These are phyloP conservation scores for Callipepla californica DNA, from an alignment of 2,113 vertebrate species.

Conservation along the genomic window DNA sequence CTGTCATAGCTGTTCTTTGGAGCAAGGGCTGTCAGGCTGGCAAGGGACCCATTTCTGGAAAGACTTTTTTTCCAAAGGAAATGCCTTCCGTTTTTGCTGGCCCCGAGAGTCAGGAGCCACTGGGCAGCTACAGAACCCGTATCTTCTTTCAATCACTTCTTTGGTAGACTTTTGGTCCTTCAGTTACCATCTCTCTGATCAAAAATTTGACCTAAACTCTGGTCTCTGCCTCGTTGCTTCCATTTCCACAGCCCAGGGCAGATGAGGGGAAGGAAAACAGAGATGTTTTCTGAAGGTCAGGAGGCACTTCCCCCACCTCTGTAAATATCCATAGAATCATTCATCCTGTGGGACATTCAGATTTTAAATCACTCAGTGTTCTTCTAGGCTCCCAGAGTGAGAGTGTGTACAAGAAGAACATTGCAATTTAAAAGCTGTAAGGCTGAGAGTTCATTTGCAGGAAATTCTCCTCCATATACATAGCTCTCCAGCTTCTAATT, in stretches of 20 bases:
- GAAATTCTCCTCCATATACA: not conserved
- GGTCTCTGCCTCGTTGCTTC: not conserved
- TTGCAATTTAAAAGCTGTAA: not conserved
- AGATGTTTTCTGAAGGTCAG: not conserved
- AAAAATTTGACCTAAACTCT: not conserved
- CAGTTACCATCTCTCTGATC: not conserved
- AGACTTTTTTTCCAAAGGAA: not conserved
- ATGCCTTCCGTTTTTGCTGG: not conserved
- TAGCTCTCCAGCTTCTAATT: not conserved
- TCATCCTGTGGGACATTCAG: not conserved
- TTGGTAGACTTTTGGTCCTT: not conserved
- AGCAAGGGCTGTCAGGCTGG: not conserved
- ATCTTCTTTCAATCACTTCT: not conserved
- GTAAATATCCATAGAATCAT: not conserved
- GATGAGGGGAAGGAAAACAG: not conserved
- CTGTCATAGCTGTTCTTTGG: not conserved
- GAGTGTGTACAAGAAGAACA: not conserved
- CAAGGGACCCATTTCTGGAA: not conserved
- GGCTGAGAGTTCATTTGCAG: not conserved
- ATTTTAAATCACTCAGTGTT: not conserved
- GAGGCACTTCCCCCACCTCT: not conserved
- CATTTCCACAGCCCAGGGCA: not conserved
- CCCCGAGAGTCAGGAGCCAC: not conserved
- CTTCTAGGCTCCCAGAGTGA: not conserved
- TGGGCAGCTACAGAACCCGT: not conserved